Evolutionary conservation across 1,140 invertebrate species (phyloP).

Genomic region (Eriosoma lanigerum): DNA sequence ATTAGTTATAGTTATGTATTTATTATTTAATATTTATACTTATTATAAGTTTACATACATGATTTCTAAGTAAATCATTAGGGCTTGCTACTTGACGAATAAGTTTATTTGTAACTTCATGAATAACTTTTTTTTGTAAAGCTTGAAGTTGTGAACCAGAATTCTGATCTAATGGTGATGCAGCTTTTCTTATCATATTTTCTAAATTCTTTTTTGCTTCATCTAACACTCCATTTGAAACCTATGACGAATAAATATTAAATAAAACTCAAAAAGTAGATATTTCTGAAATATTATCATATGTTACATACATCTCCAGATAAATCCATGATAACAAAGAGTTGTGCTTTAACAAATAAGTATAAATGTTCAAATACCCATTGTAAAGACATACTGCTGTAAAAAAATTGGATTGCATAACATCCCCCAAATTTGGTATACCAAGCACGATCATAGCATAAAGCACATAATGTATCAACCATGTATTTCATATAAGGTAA

Average conservation of each 20-base stretch:
- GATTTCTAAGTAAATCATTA: slow-evolving; percentile 86
- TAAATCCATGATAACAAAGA: slow-evolving; percentile 97
- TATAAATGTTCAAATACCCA: slow-evolving; percentile 94
- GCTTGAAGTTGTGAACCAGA: slow-evolving; percentile 68
- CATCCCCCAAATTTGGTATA: slow-evolving; percentile 97
- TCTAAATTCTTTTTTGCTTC: slow-evolving; percentile 91
- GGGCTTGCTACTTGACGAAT: slow-evolving; percentile 92
- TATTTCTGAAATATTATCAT: slow-evolving; percentile 12
- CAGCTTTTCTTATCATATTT: slow-evolving; percentile 83
- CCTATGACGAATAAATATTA: slow-evolving; percentile 57
- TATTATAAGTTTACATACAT: too few species aligned
- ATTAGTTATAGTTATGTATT: too few species aligned
- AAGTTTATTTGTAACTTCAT: slow-evolving; percentile 88
- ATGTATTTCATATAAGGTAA: slow-evolving; percentile 93
- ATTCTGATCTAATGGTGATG: slow-evolving; percentile 61
- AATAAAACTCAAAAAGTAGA: slow-evolving; percentile 14
- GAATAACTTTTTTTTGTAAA: slow-evolving; percentile 80
- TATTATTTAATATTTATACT: not conserved
- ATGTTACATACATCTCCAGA: slow-evolving; percentile 76
- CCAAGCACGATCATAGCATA: slow-evolving; percentile 98
- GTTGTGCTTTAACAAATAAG: slow-evolving; percentile 86
- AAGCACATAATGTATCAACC: slow-evolving; percentile 87
- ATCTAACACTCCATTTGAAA: slow-evolving; percentile 91
- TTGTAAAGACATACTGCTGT: slow-evolving; percentile 85
- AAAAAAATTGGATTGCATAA: slow-evolving; percentile 90